phyloP scores from a whole-genome alignment of 2,888 invertebrate genomes.

The Eupithecia exiguata region DNA sequence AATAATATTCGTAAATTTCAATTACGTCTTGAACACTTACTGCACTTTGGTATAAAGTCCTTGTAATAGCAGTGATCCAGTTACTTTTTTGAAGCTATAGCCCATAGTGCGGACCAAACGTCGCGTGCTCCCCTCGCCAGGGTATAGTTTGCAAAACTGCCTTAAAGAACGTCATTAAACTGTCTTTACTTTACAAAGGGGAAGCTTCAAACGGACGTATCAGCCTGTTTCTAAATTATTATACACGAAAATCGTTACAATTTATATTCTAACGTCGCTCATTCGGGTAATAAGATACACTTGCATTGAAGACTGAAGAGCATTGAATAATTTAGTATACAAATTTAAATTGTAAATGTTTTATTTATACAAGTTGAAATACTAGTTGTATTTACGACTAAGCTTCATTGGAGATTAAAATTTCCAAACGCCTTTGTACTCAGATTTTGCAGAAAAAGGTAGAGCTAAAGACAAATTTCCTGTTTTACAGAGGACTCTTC shows the following conservation, averaged over 20 bases:
- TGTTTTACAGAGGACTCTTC: not conserved
- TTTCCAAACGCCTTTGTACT: not conserved
- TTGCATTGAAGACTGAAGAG: not conserved
- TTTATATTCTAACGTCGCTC: slow-evolving; percentile 10
- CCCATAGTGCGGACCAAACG: slow-evolving; percentile 9
- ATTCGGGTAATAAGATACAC: slow-evolving; percentile 6
- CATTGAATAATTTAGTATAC: slow-evolving; percentile 6
- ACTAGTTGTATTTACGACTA: not conserved
- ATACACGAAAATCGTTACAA: slow-evolving; percentile 23
- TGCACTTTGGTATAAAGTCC: not conserved
- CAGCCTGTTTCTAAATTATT: slow-evolving; percentile 9
- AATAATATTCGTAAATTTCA: not conserved
- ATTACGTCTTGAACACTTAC: not conserved
- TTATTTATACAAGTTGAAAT: not conserved
- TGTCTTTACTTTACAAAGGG: slow-evolving; percentile 28
- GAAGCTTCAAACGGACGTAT: slow-evolving; percentile 10
- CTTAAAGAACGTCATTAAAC: slow-evolving; percentile 37
- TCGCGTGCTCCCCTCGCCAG: slow-evolving; percentile 27
- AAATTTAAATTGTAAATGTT: slow-evolving; percentile 7
- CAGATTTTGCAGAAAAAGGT: not conserved
- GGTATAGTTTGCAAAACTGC: slow-evolving; percentile 26
- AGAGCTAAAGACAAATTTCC: not conserved
- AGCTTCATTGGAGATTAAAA: not conserved
- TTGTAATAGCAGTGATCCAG: slow-evolving; percentile 8
- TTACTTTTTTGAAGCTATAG: slow-evolving; percentile 18